A percentile compares a stretch with the other conserved stretches of the same genome.
Evolutionary conservation across 2,888 invertebrate genomes (phyloP).

Genomic region (Callyntrura guangdongensis): DNA sequence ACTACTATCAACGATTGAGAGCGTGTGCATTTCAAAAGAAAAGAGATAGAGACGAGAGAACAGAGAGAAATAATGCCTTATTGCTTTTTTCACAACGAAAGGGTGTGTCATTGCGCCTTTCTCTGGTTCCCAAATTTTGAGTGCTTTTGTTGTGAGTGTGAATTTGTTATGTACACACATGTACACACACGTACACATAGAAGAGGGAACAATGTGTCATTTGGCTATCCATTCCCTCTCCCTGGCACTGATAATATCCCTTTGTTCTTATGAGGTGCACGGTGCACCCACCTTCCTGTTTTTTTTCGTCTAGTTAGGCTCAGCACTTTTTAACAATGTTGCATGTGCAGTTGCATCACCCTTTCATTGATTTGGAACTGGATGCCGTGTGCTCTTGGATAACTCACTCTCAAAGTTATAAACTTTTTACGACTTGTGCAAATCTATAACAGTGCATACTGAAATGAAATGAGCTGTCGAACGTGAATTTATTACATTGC

Average conservation of each 20-base stretch:
- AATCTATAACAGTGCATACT: too few species aligned
- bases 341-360: slow-evolving; percentile 10
- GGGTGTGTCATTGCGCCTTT: slow-evolving; percentile 40
- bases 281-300: too few species aligned
- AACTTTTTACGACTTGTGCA: too few species aligned
- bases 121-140: too few species aligned
- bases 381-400: neutral
- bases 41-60: neutral
- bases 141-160: neutral
- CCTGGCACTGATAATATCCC: neutral
- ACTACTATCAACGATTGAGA: slow-evolving; percentile 12
- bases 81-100: slow-evolving; percentile 56
- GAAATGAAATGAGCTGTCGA: too few species aligned
- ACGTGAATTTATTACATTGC: too few species aligned
- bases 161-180: neutral
- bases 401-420: neutral
- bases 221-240: neutral
- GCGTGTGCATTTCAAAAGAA: neutral
- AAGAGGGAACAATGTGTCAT: neutral
- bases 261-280: neutral
- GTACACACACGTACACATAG: neutral
- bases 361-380: neutral
- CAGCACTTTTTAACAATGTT: neutral
- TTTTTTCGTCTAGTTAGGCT: too few species aligned
- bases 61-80: neutral